Conservation (phyloP, 1,140 invertebrate species). For the Penaeus indicus region DNA sequence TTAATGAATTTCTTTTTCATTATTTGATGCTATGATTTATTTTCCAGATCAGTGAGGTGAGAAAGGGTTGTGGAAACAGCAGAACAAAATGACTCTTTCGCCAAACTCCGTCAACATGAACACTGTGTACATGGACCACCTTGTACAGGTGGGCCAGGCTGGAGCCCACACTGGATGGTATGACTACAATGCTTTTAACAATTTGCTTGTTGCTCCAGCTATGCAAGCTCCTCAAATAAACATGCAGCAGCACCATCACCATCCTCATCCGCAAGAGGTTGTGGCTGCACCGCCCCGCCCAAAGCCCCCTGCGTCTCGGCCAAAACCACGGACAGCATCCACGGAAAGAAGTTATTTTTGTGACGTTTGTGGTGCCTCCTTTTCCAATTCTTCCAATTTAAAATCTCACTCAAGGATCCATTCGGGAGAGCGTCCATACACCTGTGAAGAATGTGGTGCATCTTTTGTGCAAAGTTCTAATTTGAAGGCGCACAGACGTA, state of each 20-base stretch:
- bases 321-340: constrained; percentile 44
- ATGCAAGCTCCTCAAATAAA: constrained; percentile 47
- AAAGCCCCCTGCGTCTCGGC: constrained; percentile 44
- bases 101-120: constrained; percentile 57
- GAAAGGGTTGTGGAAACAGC: background rate
- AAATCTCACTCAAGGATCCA: constrained; percentile 67
- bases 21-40: too few relatives aligned
- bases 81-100: constrained; percentile 39
- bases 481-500: constrained; percentile 75
- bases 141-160: constrained; percentile 48
- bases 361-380: constrained; percentile 66
- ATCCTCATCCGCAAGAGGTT: constrained; percentile 19
- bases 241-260: constrained; percentile 33
- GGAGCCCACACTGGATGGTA: constrained; percentile 46
- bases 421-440: constrained; percentile 69
- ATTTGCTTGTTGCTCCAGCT: constrained; percentile 44
- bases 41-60: background rate
- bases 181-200: constrained; percentile 58
- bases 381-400: constrained; percentile 69
- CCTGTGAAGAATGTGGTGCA: constrained; percentile 65
- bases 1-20: background rate
- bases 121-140: constrained; percentile 57
- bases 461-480: constrained; percentile 79
- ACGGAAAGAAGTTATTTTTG: constrained; percentile 65
- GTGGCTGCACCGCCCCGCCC: constrained; percentile 14